Evolutionary conservation across 2,888 invertebrate species (phyloP).

Genomic region (Pseudoips prasinana): DNA sequence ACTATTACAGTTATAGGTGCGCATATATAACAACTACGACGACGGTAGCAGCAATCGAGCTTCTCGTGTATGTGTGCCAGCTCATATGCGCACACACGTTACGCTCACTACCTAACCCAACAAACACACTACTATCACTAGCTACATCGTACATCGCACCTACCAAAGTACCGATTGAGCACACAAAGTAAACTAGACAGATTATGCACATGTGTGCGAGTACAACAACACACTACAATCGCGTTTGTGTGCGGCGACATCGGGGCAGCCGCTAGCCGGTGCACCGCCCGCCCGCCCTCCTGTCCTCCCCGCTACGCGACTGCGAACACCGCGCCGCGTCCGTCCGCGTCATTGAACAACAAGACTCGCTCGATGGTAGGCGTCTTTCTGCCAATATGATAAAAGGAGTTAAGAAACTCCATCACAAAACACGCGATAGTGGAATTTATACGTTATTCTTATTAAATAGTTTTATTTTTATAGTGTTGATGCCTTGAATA

Average conservation of each 20-base stretch:
- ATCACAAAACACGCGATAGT: slow-evolving; percentile 76
- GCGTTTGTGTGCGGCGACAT: slow-evolving; percentile 69
- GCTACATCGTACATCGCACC: slow-evolving; percentile 53
- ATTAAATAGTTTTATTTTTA: slow-evolving; percentile 77
- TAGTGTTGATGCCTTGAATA: slow-evolving; percentile 72
- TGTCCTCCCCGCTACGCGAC: slow-evolving; percentile 74
- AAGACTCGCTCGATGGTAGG: slow-evolving; percentile 80
- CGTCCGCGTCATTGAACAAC: slow-evolving; percentile 81
- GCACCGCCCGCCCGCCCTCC: slow-evolving; percentile 66
- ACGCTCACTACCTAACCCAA: slow-evolving; percentile 51
- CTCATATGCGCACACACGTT: slow-evolving; percentile 54
- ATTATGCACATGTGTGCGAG: slow-evolving; percentile 55
- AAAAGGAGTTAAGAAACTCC: slow-evolving; percentile 73
- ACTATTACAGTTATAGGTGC: slow-evolving; percentile 76
- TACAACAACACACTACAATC: slow-evolving; percentile 47
- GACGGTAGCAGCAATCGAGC: slow-evolving; percentile 72
- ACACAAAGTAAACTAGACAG: slow-evolving; percentile 75
- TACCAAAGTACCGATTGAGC: slow-evolving; percentile 59
- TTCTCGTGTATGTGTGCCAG: slow-evolving; percentile 61
- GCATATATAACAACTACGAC: slow-evolving; percentile 66
- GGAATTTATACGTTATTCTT: slow-evolving; percentile 74
- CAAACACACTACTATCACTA: slow-evolving; percentile 51
- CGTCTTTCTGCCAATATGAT: slow-evolving; percentile 80
- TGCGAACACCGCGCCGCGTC: slow-evolving; percentile 71
- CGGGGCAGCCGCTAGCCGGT: slow-evolving; percentile 81